Conservation (phyloP, 2,113 vertebrate species). For the Oncorhynchus masou region DNA sequence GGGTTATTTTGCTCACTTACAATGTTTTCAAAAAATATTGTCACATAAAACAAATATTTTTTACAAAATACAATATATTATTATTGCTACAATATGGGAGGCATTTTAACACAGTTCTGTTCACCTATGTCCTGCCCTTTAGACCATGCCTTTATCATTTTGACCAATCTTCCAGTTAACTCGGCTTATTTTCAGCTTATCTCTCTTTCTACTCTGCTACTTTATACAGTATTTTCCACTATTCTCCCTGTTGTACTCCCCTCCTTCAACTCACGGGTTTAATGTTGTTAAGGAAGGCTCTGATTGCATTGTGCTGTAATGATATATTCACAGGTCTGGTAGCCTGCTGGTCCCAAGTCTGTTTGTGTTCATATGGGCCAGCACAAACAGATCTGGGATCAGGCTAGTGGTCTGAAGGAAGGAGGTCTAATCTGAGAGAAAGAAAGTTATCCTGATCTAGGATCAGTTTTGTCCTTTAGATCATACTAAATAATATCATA, state of each 20-base stretch:
- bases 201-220: neutral
- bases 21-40: no score
- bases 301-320: slow-evolving; percentile 20
- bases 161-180: neutral
- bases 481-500: slow-evolving; percentile 7
- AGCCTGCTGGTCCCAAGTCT: slow-evolving; percentile 21
- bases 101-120: no score
- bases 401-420: slow-evolving; percentile 1
- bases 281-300: slow-evolving; percentile 51
- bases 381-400: no score
- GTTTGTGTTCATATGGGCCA: neutral
- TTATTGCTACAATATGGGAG: no score
- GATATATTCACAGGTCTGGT: slow-evolving; percentile 17
- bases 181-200: neutral
- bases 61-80: no score
- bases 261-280: slow-evolving; percentile 29
- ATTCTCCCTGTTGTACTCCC: slow-evolving; percentile 39
- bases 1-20: no score
- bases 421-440: slow-evolving; percentile 23
- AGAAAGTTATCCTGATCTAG: slow-evolving; percentile 11
- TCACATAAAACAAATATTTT: no score
- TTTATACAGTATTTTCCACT: slow-evolving; percentile 32
- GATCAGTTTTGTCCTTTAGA: neutral
- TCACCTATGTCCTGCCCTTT: no score
- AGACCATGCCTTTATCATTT: no score